Base-by-base conservation (phyloP, 2,888 invertebrate genomes). In the Ashinkailepas kermadecensis region DNA sequence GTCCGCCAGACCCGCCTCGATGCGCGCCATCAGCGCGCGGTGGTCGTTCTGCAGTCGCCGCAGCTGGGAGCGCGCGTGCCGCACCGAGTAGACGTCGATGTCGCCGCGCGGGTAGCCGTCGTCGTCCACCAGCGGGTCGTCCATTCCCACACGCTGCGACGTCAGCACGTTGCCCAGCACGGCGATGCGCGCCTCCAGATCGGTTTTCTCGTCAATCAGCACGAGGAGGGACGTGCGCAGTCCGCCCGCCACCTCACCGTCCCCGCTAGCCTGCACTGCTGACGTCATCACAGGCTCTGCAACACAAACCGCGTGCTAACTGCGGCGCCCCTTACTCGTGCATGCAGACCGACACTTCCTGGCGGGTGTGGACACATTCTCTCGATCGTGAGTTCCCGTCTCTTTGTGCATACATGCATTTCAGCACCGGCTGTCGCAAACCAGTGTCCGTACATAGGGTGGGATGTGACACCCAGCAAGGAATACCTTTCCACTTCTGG, bases 11-110 rank as follows among this genome's bases (percentile, higher is more conserved):
- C 93, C 93, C 84, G 90, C 89, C 87, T 97, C 96, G 85, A 98
- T 96, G 86, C 92, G 90, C 84, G 91, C 91, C 93, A 96, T 95
- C 62, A 97, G 83, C 1, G 89, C 90, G 87, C 93, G 95, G 86
- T 95, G 93, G 88, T 98, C 97, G 89, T 96, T 97, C 88, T 93
- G 94, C 39, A 96, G 89, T 87, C 93, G 95, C 97, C 95, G 86
- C 95, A 99, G 95, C 86, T 91, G 90, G 86, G 96, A 94, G 80
- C 98, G 91, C 0, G 97, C 95, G 86, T 93, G 92, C 81, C 97
- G 90, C 0, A 97, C 95, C 89, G 95, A 93, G 87, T 95, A 95
- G 0, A 97, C 92, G 87, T 99, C 97, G 84, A 99, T 93, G 86
- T 96, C 95, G 84, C 90, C 91, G 74, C 96, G 90, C 0, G 98